Evolutionary conservation across 2,113 vertebrate species (phyloP).

Genomic region (Elephas maximus): DNA sequence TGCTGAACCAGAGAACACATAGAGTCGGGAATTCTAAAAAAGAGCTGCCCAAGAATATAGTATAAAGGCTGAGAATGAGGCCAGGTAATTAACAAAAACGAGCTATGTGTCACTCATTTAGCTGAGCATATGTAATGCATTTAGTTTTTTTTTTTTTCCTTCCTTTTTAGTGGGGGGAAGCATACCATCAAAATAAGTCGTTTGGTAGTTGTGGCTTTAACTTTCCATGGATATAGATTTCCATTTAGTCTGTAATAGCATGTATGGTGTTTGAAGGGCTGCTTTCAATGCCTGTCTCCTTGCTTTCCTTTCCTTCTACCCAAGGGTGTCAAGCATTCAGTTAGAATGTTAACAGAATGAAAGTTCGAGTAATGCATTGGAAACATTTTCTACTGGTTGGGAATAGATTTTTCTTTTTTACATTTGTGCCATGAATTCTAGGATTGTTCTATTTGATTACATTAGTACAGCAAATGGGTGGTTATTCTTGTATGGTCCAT

Average conservation of each 20-base stretch:
- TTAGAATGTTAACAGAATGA: constrained; percentile 52
- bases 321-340: constrained; percentile 8
- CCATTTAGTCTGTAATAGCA: constrained; percentile 43
- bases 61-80: constrained; percentile 43
- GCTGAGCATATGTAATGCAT: neutral
- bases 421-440: constrained; percentile 56
- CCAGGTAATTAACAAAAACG: constrained; percentile 61
- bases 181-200: constrained; percentile 38
- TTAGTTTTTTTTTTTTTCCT: neutral
- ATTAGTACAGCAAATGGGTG: neutral
- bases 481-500: constrained; percentile 15
- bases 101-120: constrained; percentile 23
- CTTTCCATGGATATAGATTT: constrained; percentile 51
- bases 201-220: constrained; percentile 43
- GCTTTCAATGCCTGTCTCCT: constrained; percentile 55
- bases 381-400: constrained; percentile 20
- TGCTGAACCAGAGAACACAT: constrained; percentile 65
- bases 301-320: neutral
- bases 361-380: constrained; percentile 43
- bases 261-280: constrained; percentile 1
- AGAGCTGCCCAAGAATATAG: constrained; percentile 34
- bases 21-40: constrained; percentile 48
- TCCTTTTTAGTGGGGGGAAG: neutral
- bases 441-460: constrained; percentile 51
- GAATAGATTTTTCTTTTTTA: neutral